These are phyloP conservation scores for Pygmarrhopalites habei DNA, from an alignment of 1,140 invertebrate genomes.

Conservation along the genomic window DNA sequence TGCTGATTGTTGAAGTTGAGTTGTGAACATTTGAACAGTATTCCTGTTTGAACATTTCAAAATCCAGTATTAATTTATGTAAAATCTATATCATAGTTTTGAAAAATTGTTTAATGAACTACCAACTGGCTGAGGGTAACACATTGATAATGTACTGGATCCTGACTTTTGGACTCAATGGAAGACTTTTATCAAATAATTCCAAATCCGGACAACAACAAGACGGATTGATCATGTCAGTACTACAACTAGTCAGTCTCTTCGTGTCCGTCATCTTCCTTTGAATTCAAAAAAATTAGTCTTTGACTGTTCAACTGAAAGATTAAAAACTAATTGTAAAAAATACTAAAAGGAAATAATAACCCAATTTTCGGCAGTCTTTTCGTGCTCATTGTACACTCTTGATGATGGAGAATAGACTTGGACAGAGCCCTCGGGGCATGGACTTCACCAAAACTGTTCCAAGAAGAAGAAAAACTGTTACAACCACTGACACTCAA, in stretches of 20 bases:
- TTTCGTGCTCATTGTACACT: no score
- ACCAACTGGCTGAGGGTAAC: background rate
- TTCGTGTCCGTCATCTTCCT: no score
- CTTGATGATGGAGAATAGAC: no score
- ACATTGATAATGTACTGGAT: background rate
- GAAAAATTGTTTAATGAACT: background rate
- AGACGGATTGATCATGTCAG: background rate
- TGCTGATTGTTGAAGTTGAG: background rate
- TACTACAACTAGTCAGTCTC: no score
- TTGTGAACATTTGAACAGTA: slow-evolving; percentile 5
- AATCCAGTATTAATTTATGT: background rate
- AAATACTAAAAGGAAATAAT: background rate
- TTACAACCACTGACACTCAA: no score
- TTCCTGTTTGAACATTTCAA: background rate
- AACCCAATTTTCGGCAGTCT: no score
- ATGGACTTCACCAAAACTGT: no score
- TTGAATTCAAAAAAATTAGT: background rate
- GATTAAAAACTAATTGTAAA: background rate
- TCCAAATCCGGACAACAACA: background rate
- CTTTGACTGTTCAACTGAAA: background rate
- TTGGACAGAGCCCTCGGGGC: no score
- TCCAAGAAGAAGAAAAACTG: no score
- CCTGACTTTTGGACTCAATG: background rate
- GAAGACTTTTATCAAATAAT: background rate
- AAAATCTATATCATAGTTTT: background rate